A percentile compares a stretch with the other conserved stretches of the same genome.
These are phyloP conservation scores for Drymodes brunneopygia DNA, from an alignment of 2,113 vertebrate species.

Conservation along the genomic window DNA sequence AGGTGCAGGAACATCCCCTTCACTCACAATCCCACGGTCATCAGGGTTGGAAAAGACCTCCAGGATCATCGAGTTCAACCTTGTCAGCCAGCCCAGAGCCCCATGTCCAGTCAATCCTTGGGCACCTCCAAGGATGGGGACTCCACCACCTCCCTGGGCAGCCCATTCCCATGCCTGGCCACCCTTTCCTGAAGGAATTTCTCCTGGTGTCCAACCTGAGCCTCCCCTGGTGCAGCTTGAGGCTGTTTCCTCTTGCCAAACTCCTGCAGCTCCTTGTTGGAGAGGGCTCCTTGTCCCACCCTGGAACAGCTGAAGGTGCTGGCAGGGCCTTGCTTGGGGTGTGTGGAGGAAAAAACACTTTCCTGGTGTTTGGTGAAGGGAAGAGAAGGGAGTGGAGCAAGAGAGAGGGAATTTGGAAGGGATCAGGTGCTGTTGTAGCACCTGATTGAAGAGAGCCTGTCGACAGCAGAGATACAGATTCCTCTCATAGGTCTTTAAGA, in stretches of 20 bases:
- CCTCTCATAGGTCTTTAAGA: background rate
- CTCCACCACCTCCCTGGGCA: background rate
- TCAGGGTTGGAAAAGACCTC: background rate
- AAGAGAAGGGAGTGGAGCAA: background rate
- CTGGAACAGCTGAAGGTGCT: background rate
- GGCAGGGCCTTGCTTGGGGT: background rate
- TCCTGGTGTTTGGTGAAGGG: background rate
- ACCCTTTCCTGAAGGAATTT: background rate
- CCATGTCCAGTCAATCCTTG: background rate
- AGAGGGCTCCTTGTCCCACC: background rate
- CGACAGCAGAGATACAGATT: background rate
- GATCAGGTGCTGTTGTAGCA: background rate
- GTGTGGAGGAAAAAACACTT: background rate
- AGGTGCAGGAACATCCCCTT: background rate
- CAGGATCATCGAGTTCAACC: background rate
- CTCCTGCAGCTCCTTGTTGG: background rate
- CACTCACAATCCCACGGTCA: background rate
- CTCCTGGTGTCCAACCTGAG: background rate
- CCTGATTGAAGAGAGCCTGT: background rate
- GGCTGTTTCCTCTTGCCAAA: background rate
- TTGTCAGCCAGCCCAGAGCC: background rate
- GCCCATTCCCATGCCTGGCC: background rate
- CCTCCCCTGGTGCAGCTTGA: background rate
- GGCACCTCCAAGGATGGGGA: background rate
- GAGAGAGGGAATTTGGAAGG: background rate